Conservation (phyloP, 2,113 vertebrate species). For the Pygoscelis antarcticus region DNA sequence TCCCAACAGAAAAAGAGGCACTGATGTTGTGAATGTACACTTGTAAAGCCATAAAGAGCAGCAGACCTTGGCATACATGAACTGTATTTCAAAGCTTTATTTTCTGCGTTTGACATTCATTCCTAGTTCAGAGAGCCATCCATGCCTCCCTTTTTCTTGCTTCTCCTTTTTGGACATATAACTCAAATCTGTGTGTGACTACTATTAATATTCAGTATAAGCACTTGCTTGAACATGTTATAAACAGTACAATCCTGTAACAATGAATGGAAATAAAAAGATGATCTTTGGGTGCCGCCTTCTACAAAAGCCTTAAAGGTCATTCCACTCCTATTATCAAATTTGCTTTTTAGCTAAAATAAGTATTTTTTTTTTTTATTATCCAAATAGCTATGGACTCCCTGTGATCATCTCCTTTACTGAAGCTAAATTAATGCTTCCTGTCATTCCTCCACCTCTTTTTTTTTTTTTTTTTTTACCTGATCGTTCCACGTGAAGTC, state of each 20-base stretch:
- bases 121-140: background rate
- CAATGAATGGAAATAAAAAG: background rate
- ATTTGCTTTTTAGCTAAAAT: background rate
- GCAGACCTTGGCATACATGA: background rate
- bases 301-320: background rate
- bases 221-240: background rate
- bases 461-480: constrained; percentile 73
- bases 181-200: background rate
- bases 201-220: background rate
- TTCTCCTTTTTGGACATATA: background rate
- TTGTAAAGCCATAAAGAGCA: background rate
- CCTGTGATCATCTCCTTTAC: background rate
- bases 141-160: background rate
- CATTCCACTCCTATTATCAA: background rate
- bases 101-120: background rate
- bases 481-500: constrained; percentile 97
- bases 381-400: background rate
- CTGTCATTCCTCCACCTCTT: accelerated
- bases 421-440: background rate
- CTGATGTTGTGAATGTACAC: background rate
- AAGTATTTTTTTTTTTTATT: background rate
- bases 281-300: background rate
- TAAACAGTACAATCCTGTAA: background rate
- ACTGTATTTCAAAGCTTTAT: background rate
- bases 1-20: background rate